Percentiles rank a stretch among this genome's conserved stretches.
phyloP scores from a whole-genome alignment of 2,113 vertebrate species.

The Geococcyx californianus region DNA sequence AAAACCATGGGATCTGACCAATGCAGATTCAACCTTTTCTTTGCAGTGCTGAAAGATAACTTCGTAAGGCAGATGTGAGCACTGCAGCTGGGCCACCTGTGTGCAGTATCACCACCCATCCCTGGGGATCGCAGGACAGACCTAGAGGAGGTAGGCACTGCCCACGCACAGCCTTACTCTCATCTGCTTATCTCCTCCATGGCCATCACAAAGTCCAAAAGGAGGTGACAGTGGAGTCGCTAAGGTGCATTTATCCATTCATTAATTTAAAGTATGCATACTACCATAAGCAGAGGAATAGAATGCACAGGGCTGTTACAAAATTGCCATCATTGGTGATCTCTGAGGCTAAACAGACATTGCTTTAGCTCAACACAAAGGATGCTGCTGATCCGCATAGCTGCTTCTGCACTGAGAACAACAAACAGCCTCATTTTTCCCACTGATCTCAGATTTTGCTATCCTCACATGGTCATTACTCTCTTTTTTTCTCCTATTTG shows the following conservation, averaged over 20 bases:
- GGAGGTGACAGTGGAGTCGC: background rate
- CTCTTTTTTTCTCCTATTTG: background rate
- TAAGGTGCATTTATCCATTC: background rate
- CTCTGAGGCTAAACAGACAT: background rate
- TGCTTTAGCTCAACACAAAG: background rate
- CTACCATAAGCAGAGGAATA: background rate
- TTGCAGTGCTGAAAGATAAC: background rate
- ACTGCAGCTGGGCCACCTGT: background rate
- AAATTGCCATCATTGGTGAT: background rate
- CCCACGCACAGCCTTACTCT: rapidly evolving
- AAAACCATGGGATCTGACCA: background rate
- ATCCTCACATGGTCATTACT: background rate
- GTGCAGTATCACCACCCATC: rapidly evolving
- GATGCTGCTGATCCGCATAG: background rate
- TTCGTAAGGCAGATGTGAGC: background rate
- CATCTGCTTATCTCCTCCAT: background rate
- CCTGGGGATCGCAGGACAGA: background rate
- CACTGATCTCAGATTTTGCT: background rate
- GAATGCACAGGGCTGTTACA: rapidly evolving
- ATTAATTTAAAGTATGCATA: background rate
- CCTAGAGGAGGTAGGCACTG: background rate
- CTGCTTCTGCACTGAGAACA: background rate
- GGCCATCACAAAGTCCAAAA: background rate
- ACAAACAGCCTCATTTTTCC: background rate
- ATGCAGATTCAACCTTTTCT: background rate